Percentiles rank a stretch among this genome's conserved stretches.
Evolutionary conservation across 2,797 vertebrate genomes (phyloP).

Genomic region (Muraenolepis orangiensis): DNA sequence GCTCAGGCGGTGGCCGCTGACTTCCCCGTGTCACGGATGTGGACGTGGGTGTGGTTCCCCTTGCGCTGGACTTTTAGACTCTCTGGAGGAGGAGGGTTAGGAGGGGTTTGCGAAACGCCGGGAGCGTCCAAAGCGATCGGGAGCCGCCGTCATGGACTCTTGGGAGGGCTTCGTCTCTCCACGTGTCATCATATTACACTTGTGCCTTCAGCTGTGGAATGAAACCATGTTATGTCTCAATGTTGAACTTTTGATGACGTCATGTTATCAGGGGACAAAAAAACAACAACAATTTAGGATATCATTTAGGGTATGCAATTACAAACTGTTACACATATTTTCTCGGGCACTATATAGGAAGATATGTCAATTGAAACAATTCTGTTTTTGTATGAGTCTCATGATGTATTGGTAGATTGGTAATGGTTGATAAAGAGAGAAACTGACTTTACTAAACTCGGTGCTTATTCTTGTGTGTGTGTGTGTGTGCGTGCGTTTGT

Average conservation of each 20-base stretch:
- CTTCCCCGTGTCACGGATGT: too few species aligned
- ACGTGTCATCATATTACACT: neutral
- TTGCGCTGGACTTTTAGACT: too few species aligned
- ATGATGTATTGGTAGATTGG: neutral
- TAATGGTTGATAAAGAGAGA: neutral
- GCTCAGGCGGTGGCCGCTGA: neutral
- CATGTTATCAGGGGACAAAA: neutral
- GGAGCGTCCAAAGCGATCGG: constrained; percentile 27
- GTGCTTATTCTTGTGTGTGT: neutral
- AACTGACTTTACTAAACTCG: neutral
- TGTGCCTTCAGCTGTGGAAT: neutral
- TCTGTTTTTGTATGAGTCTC: neutral
- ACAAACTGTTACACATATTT: neutral
- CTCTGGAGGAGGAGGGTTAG: neutral
- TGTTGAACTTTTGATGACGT: neutral
- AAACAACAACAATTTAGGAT: neutral
- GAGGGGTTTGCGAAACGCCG: neutral
- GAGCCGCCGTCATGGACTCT: neutral
- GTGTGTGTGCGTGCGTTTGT: neutral
- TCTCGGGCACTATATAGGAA: neutral
- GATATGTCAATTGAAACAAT: neutral
- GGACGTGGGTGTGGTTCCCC: neutral
- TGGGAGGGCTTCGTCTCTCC: neutral
- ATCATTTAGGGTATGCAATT: neutral
- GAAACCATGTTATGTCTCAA: neutral